Conservation (phyloP, 2,888 invertebrate species). For the Malacosoma neustria region DNA sequence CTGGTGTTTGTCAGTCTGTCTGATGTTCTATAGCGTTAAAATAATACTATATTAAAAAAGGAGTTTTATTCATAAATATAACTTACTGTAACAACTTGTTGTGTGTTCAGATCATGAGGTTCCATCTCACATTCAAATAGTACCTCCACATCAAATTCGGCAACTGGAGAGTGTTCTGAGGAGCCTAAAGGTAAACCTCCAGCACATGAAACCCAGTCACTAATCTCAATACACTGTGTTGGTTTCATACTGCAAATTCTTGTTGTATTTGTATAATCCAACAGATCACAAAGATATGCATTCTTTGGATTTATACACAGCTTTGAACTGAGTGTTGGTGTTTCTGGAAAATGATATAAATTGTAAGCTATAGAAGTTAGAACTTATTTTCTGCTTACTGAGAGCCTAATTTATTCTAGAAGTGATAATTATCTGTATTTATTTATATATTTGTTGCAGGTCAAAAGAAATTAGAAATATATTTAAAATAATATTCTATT, state of each 20-base stretch:
- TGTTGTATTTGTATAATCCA: conserved; percentile 62
- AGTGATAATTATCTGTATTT: neutral
- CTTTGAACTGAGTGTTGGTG: conserved; percentile 68
- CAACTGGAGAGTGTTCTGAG: conserved; percentile 36
- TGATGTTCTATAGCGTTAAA: too few species aligned
- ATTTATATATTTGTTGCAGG: too few species aligned
- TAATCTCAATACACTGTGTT: conserved; percentile 56
- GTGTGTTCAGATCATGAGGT: conserved; percentile 39
- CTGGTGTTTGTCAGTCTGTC: too few species aligned
- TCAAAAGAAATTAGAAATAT: too few species aligned
- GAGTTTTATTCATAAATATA: too few species aligned
- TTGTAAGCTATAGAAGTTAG: too few species aligned
- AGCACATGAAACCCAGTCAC: conserved; percentile 59
- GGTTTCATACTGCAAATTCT: conserved; percentile 68
- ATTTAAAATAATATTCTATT: too few species aligned
- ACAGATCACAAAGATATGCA: conserved; percentile 77
- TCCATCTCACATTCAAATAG: conserved; percentile 67
- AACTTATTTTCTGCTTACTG: too few species aligned
- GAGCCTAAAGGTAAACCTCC: conserved; percentile 56
- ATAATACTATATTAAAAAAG: too few species aligned
- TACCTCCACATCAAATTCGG: conserved; percentile 54
- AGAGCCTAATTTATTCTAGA: too few species aligned
- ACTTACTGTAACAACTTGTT: conserved; percentile 45
- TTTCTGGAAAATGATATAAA: conserved; percentile 50
- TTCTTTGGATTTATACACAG: conserved; percentile 70